Evolutionary conservation across 1,140 invertebrate species (phyloP).

Genomic region (Prorops nasuta): DNA sequence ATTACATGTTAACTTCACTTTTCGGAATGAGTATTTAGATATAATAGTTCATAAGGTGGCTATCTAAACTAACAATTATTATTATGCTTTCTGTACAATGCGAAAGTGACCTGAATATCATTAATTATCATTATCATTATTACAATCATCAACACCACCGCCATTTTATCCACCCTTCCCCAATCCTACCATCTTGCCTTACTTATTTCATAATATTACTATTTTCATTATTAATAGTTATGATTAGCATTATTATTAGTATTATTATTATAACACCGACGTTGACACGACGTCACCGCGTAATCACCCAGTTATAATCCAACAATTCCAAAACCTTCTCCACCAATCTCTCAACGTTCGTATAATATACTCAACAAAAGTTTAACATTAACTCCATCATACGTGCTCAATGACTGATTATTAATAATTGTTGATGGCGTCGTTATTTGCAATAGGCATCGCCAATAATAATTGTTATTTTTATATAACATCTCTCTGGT

Average conservation of each 20-base stretch:
- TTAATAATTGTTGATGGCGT: slow-evolving; percentile 31
- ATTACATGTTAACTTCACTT: slow-evolving; percentile 16
- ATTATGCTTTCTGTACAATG: slow-evolving; percentile 54
- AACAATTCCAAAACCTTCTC: slow-evolving; percentile 34
- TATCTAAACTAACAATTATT: slow-evolving; percentile 53
- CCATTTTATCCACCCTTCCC: neutral
- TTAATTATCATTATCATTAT: too few relatives aligned
- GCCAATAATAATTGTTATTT: slow-evolving; percentile 30
- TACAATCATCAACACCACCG: neutral
- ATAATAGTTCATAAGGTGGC: slow-evolving; percentile 48
- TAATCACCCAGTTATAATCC: slow-evolving; percentile 6
- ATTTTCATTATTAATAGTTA: slow-evolving; percentile 13
- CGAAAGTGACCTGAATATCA: slow-evolving; percentile 41
- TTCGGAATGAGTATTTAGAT: slow-evolving; percentile 19
- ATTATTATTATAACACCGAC: slow-evolving; percentile 18
- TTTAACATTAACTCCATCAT: slow-evolving; percentile 36
- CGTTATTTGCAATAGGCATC: slow-evolving; percentile 27
- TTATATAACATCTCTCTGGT: slow-evolving; percentile 30
- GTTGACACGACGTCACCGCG: slow-evolving; percentile 6
- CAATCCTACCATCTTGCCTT: slow-evolving; percentile 5
- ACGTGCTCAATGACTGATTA: slow-evolving; percentile 29
- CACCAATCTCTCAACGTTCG: slow-evolving; percentile 47
- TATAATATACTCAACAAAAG: slow-evolving; percentile 54
- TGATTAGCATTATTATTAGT: slow-evolving; percentile 24
- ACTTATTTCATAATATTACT: slow-evolving; percentile 13